Evolutionary conservation across 92 coral and sea anemone genomes (phyloP).

Genomic region (Zoanthus gigantus): DNA sequence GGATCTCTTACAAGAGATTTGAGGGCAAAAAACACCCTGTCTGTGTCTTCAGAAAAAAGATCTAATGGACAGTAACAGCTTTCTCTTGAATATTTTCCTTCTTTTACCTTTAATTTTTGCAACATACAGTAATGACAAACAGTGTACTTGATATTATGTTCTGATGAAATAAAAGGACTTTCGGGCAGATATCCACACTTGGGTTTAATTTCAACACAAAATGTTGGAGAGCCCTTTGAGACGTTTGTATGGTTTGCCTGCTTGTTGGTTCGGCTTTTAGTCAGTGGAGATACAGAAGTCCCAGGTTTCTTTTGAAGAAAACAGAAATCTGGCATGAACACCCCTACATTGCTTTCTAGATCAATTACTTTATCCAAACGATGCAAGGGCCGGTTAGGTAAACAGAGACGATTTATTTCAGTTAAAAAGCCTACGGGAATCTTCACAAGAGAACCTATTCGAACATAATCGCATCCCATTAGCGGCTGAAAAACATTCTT

Average conservation of each 20-base stretch:
- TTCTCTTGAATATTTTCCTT: slow-evolving; percentile 76
- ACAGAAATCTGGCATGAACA: slow-evolving; percentile 90
- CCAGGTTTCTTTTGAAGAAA: slow-evolving; percentile 55
- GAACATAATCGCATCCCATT: slow-evolving; percentile 77
- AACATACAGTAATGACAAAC: slow-evolving; percentile 90
- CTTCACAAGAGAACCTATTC: slow-evolving; percentile 67
- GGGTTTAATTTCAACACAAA: slow-evolving; percentile 94
- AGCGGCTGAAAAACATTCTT: slow-evolving; percentile 72
- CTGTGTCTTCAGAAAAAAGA: slow-evolving; percentile 77
- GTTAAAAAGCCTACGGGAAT: slow-evolving; percentile 73
- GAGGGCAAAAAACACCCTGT: slow-evolving; percentile 79
- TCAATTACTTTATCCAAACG: slow-evolving; percentile 82
- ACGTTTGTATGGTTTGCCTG: not conserved
- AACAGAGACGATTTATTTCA: slow-evolving; percentile 67
- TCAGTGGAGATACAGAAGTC: not conserved
- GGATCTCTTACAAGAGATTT: slow-evolving; percentile 83
- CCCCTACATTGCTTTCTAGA: slow-evolving; percentile 62
- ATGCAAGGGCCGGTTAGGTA: slow-evolving; percentile 70
- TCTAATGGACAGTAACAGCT: slow-evolving; percentile 95
- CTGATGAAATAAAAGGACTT: slow-evolving; percentile 60
- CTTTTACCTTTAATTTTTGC: slow-evolving; percentile 84
- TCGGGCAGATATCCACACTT: slow-evolving; percentile 91
- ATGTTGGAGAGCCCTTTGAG: slow-evolving; percentile 49
- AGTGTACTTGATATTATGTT: slow-evolving; percentile 55
- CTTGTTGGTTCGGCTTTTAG: not conserved